Evolutionary conservation across 2,113 vertebrate genomes (phyloP), one percentile per base, ranked within the genome.

Genomic region (Plecotus auritus): DNA sequence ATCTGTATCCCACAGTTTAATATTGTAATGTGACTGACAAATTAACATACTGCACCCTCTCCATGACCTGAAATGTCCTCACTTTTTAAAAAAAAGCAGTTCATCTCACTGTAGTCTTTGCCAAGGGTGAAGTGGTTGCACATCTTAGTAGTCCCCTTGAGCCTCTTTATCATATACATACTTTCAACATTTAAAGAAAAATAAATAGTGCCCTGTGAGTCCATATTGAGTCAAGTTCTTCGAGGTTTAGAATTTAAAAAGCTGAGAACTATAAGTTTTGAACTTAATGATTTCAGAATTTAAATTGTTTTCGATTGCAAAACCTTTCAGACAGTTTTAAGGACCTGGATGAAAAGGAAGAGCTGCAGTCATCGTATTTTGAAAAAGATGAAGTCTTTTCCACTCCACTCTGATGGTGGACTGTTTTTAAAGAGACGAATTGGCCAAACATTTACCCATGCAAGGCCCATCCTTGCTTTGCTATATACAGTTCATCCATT

Each of bases 161-260:
- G 30, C 49, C 40, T 95, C 61, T 85, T 87, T 77, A 67, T 23
- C 83, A 23, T 74, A 13, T 59, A 32, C 6, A 9, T 82, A 86
- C 49, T 80, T 86, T 42, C 54, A 86, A 16, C 13, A 30, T 64
- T 95, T 80, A 74, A 64, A 74, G 72, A n/a, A 86, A 88, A 94
- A 61, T 23, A 91, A 51, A 14, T 30, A 77, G 9, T 70, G 32
- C 7, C 74, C 51, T 69, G 11, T 47, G 40, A 82, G 70, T 42
- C 12, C 17, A 51, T 74, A 42, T 35, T 61, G 18, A 64, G 3
- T 61, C 22, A 81, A 23, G 18, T 86, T 86, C 76, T 87, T 89
- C 73, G 26, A 90, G 28, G 22, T 35, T 88, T 86, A 47, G 45
- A 85, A 86, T 93, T 87, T 67, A 64, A 61, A 87, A 95, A 93